These are phyloP conservation scores for Lichenostomus cassidix DNA, from an alignment of 2,113 vertebrate genomes.

Conservation along the genomic window DNA sequence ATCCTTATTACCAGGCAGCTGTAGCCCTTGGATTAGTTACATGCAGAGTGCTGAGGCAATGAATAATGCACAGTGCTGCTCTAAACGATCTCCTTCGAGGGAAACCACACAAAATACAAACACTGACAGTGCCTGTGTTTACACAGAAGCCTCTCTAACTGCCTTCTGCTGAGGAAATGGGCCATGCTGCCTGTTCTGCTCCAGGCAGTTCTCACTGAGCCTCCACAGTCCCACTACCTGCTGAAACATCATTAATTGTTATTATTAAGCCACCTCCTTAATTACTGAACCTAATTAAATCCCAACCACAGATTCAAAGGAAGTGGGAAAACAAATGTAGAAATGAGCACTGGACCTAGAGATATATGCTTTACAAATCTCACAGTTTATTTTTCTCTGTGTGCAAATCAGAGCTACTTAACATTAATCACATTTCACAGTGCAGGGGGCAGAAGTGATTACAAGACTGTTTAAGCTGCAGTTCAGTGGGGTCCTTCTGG, in stretches of 20 bases:
- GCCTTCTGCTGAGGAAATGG: background rate
- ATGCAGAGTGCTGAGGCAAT: background rate
- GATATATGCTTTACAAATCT: constrained; percentile 8
- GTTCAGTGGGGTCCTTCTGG: background rate
- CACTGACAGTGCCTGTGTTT: background rate
- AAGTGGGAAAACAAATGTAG: background rate
- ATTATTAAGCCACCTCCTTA: background rate
- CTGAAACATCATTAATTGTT: background rate
- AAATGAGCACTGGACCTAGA: background rate
- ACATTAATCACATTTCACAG: constrained; percentile 25
- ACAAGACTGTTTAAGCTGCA: background rate
- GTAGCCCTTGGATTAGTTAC: background rate
- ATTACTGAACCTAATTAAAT: background rate
- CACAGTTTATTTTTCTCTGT: constrained; percentile 42
- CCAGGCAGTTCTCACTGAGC: background rate
- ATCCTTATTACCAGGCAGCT: background rate
- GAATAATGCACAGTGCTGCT: background rate
- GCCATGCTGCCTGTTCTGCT: background rate
- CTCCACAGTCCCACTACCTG: background rate
- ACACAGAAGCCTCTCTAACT: background rate
- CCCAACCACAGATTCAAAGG: background rate
- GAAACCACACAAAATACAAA: background rate
- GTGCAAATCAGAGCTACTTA: constrained; percentile 7
- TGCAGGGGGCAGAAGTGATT: constrained; percentile 13
- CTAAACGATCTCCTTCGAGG: background rate